A percentile compares a stretch with the other conserved stretches of the same genome.
Conservation (phyloP, 1,140 invertebrate genomes). For the Ceratosolen solmsi region DNA sequence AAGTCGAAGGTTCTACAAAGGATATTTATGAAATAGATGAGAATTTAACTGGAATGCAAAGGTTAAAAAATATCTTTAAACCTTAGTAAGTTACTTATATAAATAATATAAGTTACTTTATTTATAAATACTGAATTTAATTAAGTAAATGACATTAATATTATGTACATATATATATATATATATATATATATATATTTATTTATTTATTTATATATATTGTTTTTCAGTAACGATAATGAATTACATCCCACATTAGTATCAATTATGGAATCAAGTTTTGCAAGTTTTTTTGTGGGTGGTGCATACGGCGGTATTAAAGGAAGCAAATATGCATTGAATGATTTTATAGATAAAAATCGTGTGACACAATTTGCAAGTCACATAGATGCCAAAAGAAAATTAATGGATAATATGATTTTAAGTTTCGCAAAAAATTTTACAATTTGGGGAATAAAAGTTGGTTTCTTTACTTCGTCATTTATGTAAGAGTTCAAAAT, state of each 20-base stretch:
- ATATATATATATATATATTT: too few species aligned
- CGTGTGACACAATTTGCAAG: slow-evolving; percentile 80
- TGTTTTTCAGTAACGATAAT: slow-evolving; percentile 77
- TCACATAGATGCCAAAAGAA: slow-evolving; percentile 80
- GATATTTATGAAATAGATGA: not conserved
- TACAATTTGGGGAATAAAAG: slow-evolving; percentile 78
- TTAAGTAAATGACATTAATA: not conserved
- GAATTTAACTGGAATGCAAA: slow-evolving; percentile 14
- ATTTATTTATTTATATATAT: too few species aligned
- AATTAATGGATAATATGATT: slow-evolving; percentile 79
- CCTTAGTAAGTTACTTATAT: slow-evolving; percentile 24
- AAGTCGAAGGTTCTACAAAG: not conserved
- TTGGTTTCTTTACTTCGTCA: slow-evolving; percentile 77
- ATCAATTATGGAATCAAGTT: slow-evolving; percentile 74
- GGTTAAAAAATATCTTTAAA: slow-evolving; percentile 33
- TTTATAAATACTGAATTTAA: slow-evolving; percentile 2
- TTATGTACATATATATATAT: too few species aligned
- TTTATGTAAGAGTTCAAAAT: slow-evolving; percentile 75
- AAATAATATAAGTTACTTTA: too few species aligned
- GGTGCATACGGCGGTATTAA: slow-evolving; percentile 77
- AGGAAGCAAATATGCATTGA: slow-evolving; percentile 75
- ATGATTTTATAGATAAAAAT: slow-evolving; percentile 83
- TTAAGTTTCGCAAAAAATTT: slow-evolving; percentile 80
- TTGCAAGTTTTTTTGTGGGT: slow-evolving; percentile 76
- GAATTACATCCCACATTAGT: slow-evolving; percentile 76